These are phyloP conservation scores for Limnephilus lunatus DNA, from an alignment of 2,888 invertebrate genomes.

Conservation along the genomic window DNA sequence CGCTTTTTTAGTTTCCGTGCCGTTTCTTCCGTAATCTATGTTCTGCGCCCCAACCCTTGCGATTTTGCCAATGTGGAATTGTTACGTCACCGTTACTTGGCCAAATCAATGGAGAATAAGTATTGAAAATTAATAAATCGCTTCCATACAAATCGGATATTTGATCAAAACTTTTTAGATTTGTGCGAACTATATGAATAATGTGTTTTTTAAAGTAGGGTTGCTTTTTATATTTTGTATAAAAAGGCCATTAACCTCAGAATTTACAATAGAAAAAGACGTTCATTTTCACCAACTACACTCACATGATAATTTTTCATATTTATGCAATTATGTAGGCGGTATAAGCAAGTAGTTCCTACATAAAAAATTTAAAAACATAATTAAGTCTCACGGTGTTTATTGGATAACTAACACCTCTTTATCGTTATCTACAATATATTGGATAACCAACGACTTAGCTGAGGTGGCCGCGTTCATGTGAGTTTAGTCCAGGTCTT, in stretches of 20 bases:
- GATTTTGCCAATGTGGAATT: neutral
- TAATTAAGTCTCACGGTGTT: too few species aligned
- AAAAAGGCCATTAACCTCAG: neutral
- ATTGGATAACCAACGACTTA: too few species aligned
- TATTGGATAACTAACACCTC: too few species aligned
- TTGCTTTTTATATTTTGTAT: neutral
- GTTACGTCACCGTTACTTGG: neutral
- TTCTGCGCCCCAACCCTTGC: neutral
- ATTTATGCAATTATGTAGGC: too few species aligned
- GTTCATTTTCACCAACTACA: too few species aligned
- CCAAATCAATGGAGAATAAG: neutral
- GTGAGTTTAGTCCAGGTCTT: too few species aligned
- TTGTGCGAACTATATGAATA: neutral
- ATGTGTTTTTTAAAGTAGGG: neutral
- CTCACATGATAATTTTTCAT: neutral
- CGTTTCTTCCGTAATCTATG: neutral
- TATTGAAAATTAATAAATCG: neutral
- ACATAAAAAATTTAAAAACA: too few species aligned
- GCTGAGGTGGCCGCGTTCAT: too few species aligned
- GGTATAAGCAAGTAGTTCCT: too few species aligned
- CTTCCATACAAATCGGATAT: neutral
- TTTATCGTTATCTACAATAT: too few species aligned
- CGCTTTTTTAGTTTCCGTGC: neutral
- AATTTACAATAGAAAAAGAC: neutral
- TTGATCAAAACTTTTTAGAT: neutral